A percentile compares a stretch with the other conserved stretches of the same genome.
These are phyloP conservation scores for Augiades crinisus DNA, from an alignment of 2,888 invertebrate species.

Conservation along the genomic window DNA sequence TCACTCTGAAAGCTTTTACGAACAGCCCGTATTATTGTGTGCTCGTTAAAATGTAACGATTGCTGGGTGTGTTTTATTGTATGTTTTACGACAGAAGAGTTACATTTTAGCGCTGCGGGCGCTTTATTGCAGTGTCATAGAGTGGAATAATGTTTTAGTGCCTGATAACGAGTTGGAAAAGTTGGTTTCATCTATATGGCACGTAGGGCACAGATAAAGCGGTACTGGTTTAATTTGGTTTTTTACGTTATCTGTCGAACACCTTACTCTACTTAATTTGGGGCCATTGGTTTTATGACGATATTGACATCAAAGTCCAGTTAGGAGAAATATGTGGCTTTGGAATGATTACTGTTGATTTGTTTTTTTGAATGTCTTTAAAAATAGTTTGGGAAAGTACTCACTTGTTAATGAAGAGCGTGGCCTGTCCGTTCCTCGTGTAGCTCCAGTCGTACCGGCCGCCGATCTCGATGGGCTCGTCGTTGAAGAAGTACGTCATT, in stretches of 20 bases:
- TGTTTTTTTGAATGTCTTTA: too few relatives aligned
- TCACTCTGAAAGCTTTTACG: constrained; percentile 46
- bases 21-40: constrained; percentile 68
- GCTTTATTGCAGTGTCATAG: constrained; percentile 74
- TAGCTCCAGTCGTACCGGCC: constrained; percentile 93
- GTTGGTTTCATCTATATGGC: constrained; percentile 45
- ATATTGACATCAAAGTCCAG: constrained; percentile 24
- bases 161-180: constrained; percentile 67
- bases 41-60: constrained; percentile 77
- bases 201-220: constrained; percentile 18
- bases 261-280: constrained; percentile 26
- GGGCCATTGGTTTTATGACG: constrained; percentile 17
- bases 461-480: constrained; percentile 89
- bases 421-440: constrained; percentile 94
- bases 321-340: constrained; percentile 19
- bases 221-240: constrained; percentile 19
- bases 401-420: constrained; percentile 93
- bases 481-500: constrained; percentile 94
- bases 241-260: constrained; percentile 17
- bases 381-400: too few relatives aligned
- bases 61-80: constrained; percentile 71
- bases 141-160: constrained; percentile 69
- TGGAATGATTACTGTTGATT: constrained; percentile 8
- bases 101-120: constrained; percentile 81
- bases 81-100: constrained; percentile 70